phyloP scores from a whole-genome alignment of 2,113 vertebrate genomes.

The Macrotus californicus region DNA sequence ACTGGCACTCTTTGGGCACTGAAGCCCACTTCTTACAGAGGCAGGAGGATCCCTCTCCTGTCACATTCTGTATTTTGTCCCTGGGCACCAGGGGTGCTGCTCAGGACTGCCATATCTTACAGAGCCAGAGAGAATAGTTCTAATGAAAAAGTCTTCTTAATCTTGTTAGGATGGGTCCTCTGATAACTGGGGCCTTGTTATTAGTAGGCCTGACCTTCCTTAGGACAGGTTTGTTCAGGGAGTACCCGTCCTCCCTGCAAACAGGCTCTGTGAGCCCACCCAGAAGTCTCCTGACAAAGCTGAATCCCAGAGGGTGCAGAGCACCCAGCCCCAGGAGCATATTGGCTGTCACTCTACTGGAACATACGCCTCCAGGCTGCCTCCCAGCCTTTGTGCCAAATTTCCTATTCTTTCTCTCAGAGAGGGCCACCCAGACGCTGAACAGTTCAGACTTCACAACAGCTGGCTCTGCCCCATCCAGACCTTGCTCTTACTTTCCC shows the following conservation, averaged over 20 bases:
- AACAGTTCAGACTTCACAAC: background rate
- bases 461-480: background rate
- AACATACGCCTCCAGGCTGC: background rate
- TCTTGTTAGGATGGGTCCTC: background rate
- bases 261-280: background rate
- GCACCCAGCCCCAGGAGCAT: background rate
- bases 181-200: background rate
- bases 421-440: background rate
- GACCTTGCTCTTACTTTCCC: background rate
- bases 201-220: background rate
- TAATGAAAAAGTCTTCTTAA: background rate
- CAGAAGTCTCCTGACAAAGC: background rate
- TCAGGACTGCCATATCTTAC: background rate
- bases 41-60: background rate
- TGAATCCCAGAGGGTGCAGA: background rate
- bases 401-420: background rate
- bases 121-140: background rate
- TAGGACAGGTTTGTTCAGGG: background rate
- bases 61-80: background rate
- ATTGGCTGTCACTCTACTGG: background rate
- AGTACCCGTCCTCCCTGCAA: rapidly evolving
- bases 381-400: background rate
- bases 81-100: background rate
- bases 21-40: background rate
- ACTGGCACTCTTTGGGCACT: no score